These are phyloP conservation scores for Mythimna albipuncta DNA, from an alignment of 2,888 invertebrate genomes.

Conservation along the genomic window DNA sequence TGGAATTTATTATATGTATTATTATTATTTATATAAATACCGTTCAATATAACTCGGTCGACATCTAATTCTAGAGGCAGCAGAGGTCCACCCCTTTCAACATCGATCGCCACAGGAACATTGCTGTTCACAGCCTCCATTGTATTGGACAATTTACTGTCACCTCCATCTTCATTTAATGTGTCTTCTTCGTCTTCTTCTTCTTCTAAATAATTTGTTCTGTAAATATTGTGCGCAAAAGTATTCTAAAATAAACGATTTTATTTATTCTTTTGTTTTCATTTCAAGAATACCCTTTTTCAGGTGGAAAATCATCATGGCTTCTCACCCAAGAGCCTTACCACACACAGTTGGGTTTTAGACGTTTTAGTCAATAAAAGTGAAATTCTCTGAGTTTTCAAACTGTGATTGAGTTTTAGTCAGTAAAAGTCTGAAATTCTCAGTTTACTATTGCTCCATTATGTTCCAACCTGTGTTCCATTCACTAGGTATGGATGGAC, in stretches of 20 bases:
- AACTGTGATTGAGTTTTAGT: too few relatives aligned
- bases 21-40: too few relatives aligned
- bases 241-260: slow-evolving; percentile 7
- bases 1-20: too few relatives aligned
- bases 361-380: too few relatives aligned
- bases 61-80: slow-evolving; percentile 53
- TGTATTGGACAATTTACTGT: slow-evolving; percentile 38
- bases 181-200: slow-evolving; percentile 14
- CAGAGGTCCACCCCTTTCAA: slow-evolving; percentile 22
- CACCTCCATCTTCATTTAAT: slow-evolving; percentile 14
- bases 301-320: too few relatives aligned
- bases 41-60: slow-evolving; percentile 53
- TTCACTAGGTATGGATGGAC: too few relatives aligned
- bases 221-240: slow-evolving; percentile 30
- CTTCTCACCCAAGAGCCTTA: too few relatives aligned
- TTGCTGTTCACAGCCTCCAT: slow-evolving; percentile 26
- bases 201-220: slow-evolving; percentile 43
- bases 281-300: background rate
- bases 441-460: too few relatives aligned
- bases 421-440: too few relatives aligned
- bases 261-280: slow-evolving; percentile 22
- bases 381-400: too few relatives aligned
- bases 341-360: too few relatives aligned
- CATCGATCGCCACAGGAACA: slow-evolving; percentile 28
- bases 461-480: too few relatives aligned